Evolutionary conservation across 2,888 invertebrate species (phyloP), one percentile per base, ranked within the genome.

Genomic region (Actias luna): DNA sequence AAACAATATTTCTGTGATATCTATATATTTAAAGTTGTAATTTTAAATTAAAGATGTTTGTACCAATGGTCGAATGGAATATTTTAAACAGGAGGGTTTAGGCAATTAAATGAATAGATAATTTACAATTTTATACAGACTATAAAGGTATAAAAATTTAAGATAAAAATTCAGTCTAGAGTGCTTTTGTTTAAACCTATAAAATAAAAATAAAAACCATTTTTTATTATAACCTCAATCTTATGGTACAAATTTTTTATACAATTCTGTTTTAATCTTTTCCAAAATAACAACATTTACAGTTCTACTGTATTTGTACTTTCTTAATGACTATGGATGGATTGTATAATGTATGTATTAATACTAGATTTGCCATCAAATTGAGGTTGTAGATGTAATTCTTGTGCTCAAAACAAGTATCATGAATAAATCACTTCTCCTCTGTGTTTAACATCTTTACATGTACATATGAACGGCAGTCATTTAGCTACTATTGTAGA

Each of bases 141-240:
- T 39, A 16, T 39, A 16, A 39, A 39, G 1, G 25, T n/a, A 46
- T n/a, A 46, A 46, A 46, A 46, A 46, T 8, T 46, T 46, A 62
- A 61, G 61, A 65, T 58, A 33, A 69, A 67, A 66, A 68, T 67
- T 76, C 76, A 74, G 76, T 76, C 76, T 70, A 69, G 66, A 65
- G 66, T 63, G 62, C n/a, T n/a, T 63, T 64, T 59, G 67, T 61
- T 67, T 65, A 73, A 52, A 64, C 61, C 65, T 74, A 61, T 22
- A 70, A 31, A 58, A 29, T 55, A 22, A 25, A 25, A 2, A 50
- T 12, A 50, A 2, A 25, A 12, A 50, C 22, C 22, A 22, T 5
- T 22, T 22, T 8, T 22, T 46, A 14, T 52, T 35, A n/a, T 25
- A 60, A 29, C 33, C 33, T 16, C 2, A 12, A 22, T 22, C 14